phyloP scores from a whole-genome alignment of 1,140 invertebrate genomes.

The Phymastichus coffea region DNA sequence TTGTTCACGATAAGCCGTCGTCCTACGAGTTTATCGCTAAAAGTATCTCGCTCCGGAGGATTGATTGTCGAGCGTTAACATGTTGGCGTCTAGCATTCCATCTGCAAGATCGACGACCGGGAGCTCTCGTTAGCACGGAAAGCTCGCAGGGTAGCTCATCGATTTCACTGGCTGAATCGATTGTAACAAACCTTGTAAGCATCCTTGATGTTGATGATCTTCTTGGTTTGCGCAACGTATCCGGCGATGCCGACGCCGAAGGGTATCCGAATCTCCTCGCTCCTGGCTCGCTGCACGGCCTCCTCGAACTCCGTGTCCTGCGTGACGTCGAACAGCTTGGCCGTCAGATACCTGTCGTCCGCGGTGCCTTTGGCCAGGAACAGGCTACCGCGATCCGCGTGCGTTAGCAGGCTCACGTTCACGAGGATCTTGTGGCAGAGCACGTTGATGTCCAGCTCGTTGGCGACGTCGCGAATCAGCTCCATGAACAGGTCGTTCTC shows the following conservation, averaged over 20 bases:
- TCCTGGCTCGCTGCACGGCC: constrained; percentile 67
- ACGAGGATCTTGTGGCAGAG: constrained; percentile 92
- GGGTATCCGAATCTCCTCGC: constrained; percentile 82
- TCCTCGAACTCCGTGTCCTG: constrained; percentile 82
- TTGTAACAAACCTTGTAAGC: constrained; percentile 79
- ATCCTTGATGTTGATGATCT: constrained; percentile 87
- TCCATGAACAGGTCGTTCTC: constrained; percentile 86
- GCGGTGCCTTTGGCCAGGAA: constrained; percentile 81
- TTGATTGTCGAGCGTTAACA: too few relatives aligned
- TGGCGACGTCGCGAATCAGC: constrained; percentile 88
- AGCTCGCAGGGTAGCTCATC: too few relatives aligned
- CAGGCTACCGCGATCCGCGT: constrained; percentile 83
- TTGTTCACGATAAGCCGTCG: too few relatives aligned
- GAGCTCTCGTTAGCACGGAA: too few relatives aligned
- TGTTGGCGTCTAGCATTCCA: too few relatives aligned
- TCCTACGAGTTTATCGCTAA: too few relatives aligned
- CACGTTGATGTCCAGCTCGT: constrained; percentile 89
- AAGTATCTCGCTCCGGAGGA: too few relatives aligned
- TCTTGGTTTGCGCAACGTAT: constrained; percentile 82
- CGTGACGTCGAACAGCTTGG: constrained; percentile 90
- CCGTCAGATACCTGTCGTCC: constrained; percentile 76
- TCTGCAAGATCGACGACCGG: too few relatives aligned
- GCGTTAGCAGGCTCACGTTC: constrained; percentile 83
- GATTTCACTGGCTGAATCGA: too few relatives aligned
- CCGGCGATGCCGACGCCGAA: constrained; percentile 91